Evolutionary conservation across 2,113 vertebrate species (phyloP).

Genomic region (Aviceda subcristata): DNA sequence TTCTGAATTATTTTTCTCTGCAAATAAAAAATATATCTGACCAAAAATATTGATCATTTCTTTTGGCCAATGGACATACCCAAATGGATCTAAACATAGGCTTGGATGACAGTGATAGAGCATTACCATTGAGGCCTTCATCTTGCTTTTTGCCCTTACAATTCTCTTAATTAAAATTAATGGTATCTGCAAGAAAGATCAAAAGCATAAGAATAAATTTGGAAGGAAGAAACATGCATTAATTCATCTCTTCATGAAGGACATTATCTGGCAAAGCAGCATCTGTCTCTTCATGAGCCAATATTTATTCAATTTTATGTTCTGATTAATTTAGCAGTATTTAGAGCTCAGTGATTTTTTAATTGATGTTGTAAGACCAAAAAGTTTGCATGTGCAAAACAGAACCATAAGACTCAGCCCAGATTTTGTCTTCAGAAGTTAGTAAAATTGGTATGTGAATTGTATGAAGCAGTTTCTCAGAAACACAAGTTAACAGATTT

Average conservation of each 20-base stretch:
- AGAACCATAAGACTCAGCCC: neutral
- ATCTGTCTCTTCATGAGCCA: neutral
- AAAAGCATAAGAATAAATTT: neutral
- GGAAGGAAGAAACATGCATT: neutral
- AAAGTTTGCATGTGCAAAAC: neutral
- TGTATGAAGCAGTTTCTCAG: neutral
- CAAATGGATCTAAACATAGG: neutral
- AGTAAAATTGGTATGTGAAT: neutral
- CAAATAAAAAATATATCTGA: neutral
- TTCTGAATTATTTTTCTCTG: neutral
- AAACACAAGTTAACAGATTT: neutral
- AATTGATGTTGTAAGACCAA: neutral
- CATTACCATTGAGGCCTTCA: neutral
- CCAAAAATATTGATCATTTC: neutral
- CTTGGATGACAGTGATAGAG: neutral
- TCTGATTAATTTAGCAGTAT: neutral
- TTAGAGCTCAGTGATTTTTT: neutral
- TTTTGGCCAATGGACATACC: neutral
- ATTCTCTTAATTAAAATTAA: slow-evolving; percentile 41
- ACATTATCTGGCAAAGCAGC: neutral
- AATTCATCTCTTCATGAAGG: neutral
- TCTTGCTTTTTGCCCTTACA: neutral
- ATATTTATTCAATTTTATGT: slow-evolving; percentile 14
- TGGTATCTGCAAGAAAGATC: neutral
- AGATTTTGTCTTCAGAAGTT: neutral